Percentiles rank a stretch among this genome's conserved stretches.
These are phyloP conservation scores for Lepidostoma basale DNA, from an alignment of 1,140 invertebrate species.

Conservation along the genomic window DNA sequence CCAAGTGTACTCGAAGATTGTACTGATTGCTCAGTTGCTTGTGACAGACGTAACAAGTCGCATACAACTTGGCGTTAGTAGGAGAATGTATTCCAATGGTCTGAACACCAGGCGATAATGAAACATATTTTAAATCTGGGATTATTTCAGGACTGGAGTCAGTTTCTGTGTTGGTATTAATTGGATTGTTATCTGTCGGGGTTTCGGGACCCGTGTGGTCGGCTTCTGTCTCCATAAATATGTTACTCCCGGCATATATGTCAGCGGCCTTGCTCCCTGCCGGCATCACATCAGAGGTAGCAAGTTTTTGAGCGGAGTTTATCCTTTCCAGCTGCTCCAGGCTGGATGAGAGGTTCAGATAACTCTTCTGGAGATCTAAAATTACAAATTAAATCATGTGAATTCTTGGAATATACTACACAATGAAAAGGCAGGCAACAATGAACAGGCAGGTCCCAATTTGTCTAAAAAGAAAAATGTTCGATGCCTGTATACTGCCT, in stretches of 20 bases:
- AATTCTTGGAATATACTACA: too few species aligned
- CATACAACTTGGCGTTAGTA: conserved; percentile 55
- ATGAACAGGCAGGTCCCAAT: too few species aligned
- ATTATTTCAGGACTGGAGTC: conserved; percentile 40
- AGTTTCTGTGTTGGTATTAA: conserved; percentile 36
- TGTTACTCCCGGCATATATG: conserved; percentile 41
- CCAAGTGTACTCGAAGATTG: conserved; percentile 86
- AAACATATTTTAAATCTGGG: conserved; percentile 36
- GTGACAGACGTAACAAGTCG: conserved; percentile 83
- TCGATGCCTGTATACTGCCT: too few species aligned
- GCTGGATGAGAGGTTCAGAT: conserved; percentile 26
- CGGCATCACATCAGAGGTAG: neutral
- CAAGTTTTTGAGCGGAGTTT: neutral
- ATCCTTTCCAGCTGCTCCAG: conserved; percentile 17
- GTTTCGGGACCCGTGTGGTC: conserved; percentile 31
- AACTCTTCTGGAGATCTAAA: conserved; percentile 38
- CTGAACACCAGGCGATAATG: conserved; percentile 38
- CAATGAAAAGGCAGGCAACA: too few species aligned
- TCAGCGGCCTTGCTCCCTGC: conserved; percentile 35
- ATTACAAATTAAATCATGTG: too few species aligned
- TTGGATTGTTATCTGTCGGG: conserved; percentile 44
- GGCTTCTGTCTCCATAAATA: conserved; percentile 43
- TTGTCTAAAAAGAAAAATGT: too few species aligned
- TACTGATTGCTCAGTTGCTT: conserved; percentile 90
- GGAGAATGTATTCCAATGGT: conserved; percentile 29